Conservation (phyloP, 1,140 invertebrate genomes). For the Leptonema lineaticorne region DNA sequence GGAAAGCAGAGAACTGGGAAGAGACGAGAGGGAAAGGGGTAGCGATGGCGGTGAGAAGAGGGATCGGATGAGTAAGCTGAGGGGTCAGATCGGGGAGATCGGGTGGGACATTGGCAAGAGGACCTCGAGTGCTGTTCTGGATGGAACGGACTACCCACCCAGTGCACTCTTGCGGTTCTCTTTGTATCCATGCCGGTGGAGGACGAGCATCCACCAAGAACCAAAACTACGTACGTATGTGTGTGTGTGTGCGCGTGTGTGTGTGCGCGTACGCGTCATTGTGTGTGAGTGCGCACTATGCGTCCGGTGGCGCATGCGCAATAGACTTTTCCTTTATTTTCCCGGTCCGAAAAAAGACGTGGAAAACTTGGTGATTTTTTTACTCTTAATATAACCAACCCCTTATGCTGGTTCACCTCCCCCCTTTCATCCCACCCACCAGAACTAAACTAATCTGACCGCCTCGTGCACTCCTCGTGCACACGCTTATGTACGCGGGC, state of each 20-base stretch:
- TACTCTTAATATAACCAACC: too few relatives aligned
- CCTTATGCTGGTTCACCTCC: too few relatives aligned
- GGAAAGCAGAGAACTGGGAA: too few relatives aligned
- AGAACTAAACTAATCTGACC: conserved; percentile 3
- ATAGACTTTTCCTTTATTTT: neutral
- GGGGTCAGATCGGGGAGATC: too few relatives aligned
- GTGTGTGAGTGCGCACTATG: neutral
- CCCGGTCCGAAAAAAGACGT: neutral
- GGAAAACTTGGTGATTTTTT: neutral
- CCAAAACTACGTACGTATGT: neutral
- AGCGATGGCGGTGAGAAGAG: too few relatives aligned
- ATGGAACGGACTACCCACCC: too few relatives aligned
- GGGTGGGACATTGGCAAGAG: too few relatives aligned
- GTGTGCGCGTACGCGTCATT: neutral
- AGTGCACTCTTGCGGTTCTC: conserved; percentile 34
- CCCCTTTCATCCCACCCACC: too few relatives aligned
- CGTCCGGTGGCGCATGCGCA: neutral
- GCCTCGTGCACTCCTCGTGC: neutral
- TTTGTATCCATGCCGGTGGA: conserved; percentile 16
- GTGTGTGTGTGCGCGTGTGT: neutral
- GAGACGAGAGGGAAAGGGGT: too few relatives aligned
- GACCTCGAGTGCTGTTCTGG: too few relatives aligned
- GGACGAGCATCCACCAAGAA: neutral
- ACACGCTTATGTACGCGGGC: neutral
- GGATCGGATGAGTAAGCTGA: too few relatives aligned